phyloP scores from a whole-genome alignment of 2,888 invertebrate genomes.

The Girardia tigrina region DNA sequence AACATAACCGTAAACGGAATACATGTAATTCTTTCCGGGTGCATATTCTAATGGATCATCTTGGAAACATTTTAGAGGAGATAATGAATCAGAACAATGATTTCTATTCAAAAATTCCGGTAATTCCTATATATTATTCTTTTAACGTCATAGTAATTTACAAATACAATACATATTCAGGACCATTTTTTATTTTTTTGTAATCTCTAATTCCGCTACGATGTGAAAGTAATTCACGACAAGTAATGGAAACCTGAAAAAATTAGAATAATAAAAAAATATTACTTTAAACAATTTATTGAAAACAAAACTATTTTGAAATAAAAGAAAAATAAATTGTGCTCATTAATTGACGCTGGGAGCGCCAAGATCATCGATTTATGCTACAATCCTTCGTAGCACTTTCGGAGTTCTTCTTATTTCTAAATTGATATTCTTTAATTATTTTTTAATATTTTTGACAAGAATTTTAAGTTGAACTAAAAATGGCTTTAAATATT shows the following conservation, averaged over 20 bases:
- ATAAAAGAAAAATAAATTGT: no score
- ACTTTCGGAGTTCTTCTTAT: no score
- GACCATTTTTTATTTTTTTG: background rate
- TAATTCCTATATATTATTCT: background rate
- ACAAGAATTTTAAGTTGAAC: no score
- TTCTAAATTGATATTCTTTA: no score
- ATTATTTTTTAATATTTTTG: no score
- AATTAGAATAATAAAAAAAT: no score
- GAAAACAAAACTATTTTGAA: no score
- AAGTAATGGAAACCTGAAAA: constrained; percentile 24
- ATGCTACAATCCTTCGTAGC: no score
- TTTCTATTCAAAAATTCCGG: background rate
- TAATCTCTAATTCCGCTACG: constrained; percentile 27
- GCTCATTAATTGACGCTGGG: no score
- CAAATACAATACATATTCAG: background rate
- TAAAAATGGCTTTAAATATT: no score
- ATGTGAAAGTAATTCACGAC: constrained; percentile 27
- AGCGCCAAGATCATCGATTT: no score
- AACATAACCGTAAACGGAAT: background rate
- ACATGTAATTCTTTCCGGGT: background rate
- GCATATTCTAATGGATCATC: background rate
- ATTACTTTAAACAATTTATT: no score
- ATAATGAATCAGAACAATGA: background rate
- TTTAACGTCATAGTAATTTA: background rate
- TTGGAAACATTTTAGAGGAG: background rate